phyloP scores from a whole-genome alignment of 2,113 vertebrate species.

The Gambusia affinis region DNA sequence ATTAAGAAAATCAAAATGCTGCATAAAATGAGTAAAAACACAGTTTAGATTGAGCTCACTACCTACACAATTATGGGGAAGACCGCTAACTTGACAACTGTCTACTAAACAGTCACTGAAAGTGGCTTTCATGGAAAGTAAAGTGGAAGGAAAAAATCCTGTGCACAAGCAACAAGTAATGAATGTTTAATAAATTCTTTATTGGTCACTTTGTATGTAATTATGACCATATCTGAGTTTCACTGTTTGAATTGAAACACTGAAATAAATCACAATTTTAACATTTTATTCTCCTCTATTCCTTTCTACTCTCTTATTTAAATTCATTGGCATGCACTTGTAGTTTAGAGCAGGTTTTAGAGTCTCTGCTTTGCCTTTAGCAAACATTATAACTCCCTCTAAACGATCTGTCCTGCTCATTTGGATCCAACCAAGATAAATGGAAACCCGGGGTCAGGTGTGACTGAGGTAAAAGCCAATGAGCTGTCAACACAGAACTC shows the following conservation, averaged over 20 bases:
- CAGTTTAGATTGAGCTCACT: too few species aligned
- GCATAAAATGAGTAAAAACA: too few species aligned
- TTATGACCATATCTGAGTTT: neutral
- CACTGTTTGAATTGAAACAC: neutral
- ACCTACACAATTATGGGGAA: too few species aligned
- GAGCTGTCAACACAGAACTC: conserved; percentile 28
- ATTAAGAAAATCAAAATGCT: neutral
- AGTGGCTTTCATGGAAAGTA: too few species aligned
- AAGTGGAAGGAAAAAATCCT: too few species aligned
- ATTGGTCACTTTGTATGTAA: neutral
- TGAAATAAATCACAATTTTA: neutral
- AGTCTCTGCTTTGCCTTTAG: neutral
- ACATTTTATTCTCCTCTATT: too few species aligned
- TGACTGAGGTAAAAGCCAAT: conserved; percentile 41
- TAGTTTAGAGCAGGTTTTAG: neutral
- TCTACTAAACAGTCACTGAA: too few species aligned
- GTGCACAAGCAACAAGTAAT: neutral
- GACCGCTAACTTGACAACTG: too few species aligned
- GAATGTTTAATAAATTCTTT: neutral
- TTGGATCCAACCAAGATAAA: neutral
- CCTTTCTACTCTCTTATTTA: neutral
- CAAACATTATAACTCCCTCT: neutral
- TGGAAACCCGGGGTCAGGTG: conserved; percentile 9
- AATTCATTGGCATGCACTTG: neutral
- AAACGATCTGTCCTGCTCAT: neutral